A percentile compares a stretch with the other conserved stretches of the same genome.
Evolutionary conservation across 2,888 invertebrate genomes (phyloP).

Genomic region (Mythimna loreyi): DNA sequence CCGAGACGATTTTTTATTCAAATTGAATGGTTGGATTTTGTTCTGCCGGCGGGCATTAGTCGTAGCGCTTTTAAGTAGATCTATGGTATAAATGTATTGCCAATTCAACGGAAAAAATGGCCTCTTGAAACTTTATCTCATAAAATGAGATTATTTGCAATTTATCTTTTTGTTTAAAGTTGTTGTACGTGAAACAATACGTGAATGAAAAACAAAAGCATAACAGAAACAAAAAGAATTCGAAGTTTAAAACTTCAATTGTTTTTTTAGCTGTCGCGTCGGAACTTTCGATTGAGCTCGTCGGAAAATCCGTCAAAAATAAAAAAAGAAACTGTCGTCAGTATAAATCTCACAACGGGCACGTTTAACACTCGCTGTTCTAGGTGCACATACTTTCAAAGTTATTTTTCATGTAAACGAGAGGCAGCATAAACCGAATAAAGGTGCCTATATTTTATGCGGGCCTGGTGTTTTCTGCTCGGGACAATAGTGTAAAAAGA

Average conservation of each 20-base stretch:
- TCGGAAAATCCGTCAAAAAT: conserved; percentile 24
- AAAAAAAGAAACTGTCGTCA: conserved; percentile 13
- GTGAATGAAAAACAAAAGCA: conserved; percentile 8
- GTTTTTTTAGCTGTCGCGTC: conserved; percentile 9
- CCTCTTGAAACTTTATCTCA: conserved; percentile 21
- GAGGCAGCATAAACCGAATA: conserved; percentile 46
- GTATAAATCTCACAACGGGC: conserved; percentile 38
- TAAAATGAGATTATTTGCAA: conserved; percentile 2
- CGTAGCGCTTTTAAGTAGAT: conserved; percentile 22
- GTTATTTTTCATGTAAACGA: conserved; percentile 69
- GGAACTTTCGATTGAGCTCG: conserved; percentile 15
- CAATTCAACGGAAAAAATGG: conserved; percentile 32
- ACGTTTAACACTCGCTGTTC: conserved; percentile 51
- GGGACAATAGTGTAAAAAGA: conserved; percentile 68
- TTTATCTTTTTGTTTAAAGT: conserved; percentile 5
- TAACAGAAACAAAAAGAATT: conserved; percentile 24
- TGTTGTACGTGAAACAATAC: neutral
- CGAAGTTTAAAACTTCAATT: conserved; percentile 34
- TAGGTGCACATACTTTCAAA: conserved; percentile 65
- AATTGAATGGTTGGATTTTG: conserved; percentile 40
- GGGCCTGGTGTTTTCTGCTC: conserved; percentile 53
- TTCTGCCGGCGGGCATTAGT: conserved; percentile 29
- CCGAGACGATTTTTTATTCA: conserved; percentile 36
- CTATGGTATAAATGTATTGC: conserved; percentile 33
- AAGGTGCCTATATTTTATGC: conserved; percentile 62